Percentiles rank a stretch among this genome's conserved stretches.
Evolutionary conservation across 2,888 invertebrate genomes (phyloP).

Genomic region (Zootermopsis nevadensis): DNA sequence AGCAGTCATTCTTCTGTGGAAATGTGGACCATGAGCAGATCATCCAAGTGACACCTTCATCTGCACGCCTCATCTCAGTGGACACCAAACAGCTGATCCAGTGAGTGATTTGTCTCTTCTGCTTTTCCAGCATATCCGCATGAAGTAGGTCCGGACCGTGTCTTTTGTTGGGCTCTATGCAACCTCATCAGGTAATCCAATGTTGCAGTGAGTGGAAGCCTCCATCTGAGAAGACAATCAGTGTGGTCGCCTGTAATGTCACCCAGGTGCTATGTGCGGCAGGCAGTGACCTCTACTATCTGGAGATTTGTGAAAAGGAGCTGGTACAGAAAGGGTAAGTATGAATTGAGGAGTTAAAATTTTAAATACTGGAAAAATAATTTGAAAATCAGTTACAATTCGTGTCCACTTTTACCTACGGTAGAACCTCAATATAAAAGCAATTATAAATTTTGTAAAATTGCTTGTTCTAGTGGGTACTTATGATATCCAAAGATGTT

Average conservation of each 20-base stretch:
- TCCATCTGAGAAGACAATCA: constrained; percentile 77
- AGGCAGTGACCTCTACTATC: constrained; percentile 86
- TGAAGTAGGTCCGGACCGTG: too few species aligned
- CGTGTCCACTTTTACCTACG: too few species aligned
- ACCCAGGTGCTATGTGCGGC: constrained; percentile 85
- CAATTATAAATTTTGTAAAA: too few species aligned
- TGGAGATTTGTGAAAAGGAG: constrained; percentile 76
- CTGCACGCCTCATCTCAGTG: constrained; percentile 77
- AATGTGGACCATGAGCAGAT: constrained; percentile 89
- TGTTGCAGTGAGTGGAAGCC: constrained; percentile 75
- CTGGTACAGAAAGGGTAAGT: constrained; percentile 71
- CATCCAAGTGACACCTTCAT: constrained; percentile 79
- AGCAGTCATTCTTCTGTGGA: constrained; percentile 94
- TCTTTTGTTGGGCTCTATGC: too few species aligned
- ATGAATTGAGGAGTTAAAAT: too few species aligned
- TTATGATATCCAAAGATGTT: too few species aligned
- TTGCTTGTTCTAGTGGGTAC: too few species aligned
- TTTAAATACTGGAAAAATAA: too few species aligned
- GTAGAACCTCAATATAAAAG: too few species aligned
- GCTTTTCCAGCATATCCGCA: too few species aligned
- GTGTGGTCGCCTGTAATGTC: constrained; percentile 87
- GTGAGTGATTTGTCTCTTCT: constrained; percentile 49
- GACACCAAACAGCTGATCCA: constrained; percentile 72
- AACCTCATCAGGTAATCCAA: too few species aligned
- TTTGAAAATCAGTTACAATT: too few species aligned